Evolutionary conservation across 1,140 invertebrate species (phyloP), one percentile per base, ranked within the genome.

Genomic region (Theocolax elegans): DNA sequence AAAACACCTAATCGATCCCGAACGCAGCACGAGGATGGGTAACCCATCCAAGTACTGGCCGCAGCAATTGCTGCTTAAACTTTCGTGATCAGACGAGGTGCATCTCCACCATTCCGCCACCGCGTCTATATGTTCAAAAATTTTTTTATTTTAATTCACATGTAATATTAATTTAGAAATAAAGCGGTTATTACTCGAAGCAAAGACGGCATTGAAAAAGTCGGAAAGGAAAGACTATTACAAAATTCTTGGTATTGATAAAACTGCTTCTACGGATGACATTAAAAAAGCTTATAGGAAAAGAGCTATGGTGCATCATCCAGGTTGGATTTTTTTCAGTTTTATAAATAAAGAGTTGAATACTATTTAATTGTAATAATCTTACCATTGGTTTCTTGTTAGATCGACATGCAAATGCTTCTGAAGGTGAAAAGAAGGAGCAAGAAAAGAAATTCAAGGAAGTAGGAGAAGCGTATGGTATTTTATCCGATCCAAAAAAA

Each of bases 201-300:
- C 96, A 0, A 97, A 97, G 87, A 81, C 94, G 46, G 92, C 92
- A 27, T 82, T 97, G 56, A 96, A 95, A 81, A 94, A 90, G 85
- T 95, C 94, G 0, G 97, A 97, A 88, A 93, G 96, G 60, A 99
- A 99, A 88, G 97, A 99, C 83, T 99, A 98, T 85, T 99, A 99
- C 79, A 97, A 97, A 85, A 97, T 97, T 76, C 87, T 99, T 42
- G 96, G 97, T 17, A 87, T 99, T 35, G 87, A 91, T 0, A 94
- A 93, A 77, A 91, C 88, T 79, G 95, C 97, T 3, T 91, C 90
- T 2, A 94, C 95, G 49, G 95, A 97, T 80, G 97, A 99, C 77
- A 97, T 99, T 62, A 99, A 98, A 80, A 97, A 97, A 83, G 95
- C 95, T 9, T 99, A 99, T 80, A 91, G 95, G 82, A 97, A 99